Percentiles rank a stretch among this genome's conserved stretches.
These are phyloP conservation scores for Drosophila anomalata DNA, from an alignment of 2,888 invertebrate species.

Conservation along the genomic window DNA sequence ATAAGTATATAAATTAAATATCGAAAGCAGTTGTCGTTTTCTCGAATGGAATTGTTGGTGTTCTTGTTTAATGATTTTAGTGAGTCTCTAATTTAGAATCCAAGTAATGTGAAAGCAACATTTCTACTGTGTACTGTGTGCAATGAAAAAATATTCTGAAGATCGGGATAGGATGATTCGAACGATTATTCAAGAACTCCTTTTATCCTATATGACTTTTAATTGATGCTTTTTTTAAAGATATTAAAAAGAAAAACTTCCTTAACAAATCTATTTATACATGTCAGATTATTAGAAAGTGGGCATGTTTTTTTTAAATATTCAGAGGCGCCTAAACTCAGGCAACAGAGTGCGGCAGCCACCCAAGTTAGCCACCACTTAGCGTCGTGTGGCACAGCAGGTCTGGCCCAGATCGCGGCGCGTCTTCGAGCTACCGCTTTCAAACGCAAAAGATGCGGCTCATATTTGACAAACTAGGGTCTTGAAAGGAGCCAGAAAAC, in stretches of 20 bases:
- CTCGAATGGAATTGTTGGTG: conserved; percentile 27
- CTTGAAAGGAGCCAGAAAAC: neutral
- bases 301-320: neutral
- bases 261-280: no score
- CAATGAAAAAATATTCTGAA: no score
- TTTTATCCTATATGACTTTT: no score
- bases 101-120: conserved; percentile 52
- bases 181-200: no score
- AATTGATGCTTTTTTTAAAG: no score
- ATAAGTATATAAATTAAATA: conserved; percentile 55
- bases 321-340: conserved; percentile 5
- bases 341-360: neutral
- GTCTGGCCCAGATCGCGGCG: neutral
- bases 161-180: no score
- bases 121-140: conserved; percentile 5
- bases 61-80: no score
- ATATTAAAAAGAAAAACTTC: no score
- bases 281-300: neutral
- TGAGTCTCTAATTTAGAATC: conserved; percentile 71
- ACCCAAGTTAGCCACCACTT: conserved; percentile 7
- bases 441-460: conserved; percentile 9
- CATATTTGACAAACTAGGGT: conserved; percentile 9
- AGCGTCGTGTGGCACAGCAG: neutral
- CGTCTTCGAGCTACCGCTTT: neutral
- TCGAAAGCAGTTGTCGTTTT: conserved; percentile 64